Evolutionary conservation across 2,113 vertebrate genomes (phyloP).

Genomic region (Acanthochromis polyacanthus): DNA sequence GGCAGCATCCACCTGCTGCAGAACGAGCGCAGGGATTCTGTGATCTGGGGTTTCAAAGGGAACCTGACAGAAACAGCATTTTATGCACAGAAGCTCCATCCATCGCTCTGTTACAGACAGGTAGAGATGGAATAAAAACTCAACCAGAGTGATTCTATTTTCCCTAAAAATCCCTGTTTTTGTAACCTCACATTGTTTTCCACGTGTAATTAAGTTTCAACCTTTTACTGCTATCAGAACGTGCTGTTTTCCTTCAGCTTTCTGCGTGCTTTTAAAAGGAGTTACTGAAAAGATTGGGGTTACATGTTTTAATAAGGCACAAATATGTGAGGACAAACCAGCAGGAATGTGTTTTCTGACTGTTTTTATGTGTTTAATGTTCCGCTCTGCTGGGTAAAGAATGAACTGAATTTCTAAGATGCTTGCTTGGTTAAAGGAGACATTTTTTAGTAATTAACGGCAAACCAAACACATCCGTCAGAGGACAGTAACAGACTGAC

Average conservation of each 20-base stretch:
- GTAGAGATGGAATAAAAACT: background rate
- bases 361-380: background rate
- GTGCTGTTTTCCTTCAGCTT: background rate
- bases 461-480: background rate
- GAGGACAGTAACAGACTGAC: too few species aligned
- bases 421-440: background rate
- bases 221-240: background rate
- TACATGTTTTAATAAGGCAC: background rate
- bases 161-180: background rate
- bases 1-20: conserved; percentile 38
- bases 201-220: background rate
- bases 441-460: background rate
- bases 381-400: background rate
- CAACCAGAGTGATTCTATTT: background rate
- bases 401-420: too few species aligned
- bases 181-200: background rate
- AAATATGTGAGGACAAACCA: background rate
- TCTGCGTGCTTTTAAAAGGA: background rate
- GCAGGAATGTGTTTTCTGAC: background rate
- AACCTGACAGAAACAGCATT: conserved; percentile 2
- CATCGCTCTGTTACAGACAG: background rate
- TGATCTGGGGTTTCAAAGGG: conserved; percentile 57
- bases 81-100: conserved; percentile 9
- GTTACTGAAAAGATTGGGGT: background rate
- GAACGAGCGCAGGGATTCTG: conserved; percentile 28